phyloP scores from a whole-genome alignment of 2,888 invertebrate species.

The Pterostichus madidus region DNA sequence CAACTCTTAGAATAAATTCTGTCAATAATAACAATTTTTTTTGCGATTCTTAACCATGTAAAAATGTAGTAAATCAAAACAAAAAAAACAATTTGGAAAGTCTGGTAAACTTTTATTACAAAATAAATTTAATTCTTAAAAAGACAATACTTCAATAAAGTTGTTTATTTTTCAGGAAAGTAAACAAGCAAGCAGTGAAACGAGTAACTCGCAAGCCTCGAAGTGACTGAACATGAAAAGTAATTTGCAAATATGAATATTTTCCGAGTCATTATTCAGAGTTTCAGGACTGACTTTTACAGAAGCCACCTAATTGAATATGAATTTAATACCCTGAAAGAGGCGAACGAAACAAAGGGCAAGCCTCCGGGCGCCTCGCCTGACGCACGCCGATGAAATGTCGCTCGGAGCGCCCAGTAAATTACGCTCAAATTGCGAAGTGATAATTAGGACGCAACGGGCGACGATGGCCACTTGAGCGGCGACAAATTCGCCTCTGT shows the following conservation, averaged over 20 bases:
- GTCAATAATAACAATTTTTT: too few species aligned
- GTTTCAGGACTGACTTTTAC: slow-evolving; percentile 59
- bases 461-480: slow-evolving; percentile 24
- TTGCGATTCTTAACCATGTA: too few species aligned
- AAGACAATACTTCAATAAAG: slow-evolving; percentile 61
- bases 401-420: slow-evolving; percentile 56
- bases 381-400: slow-evolving; percentile 13
- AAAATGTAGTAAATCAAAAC: too few species aligned
- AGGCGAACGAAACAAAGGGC: slow-evolving; percentile 59
- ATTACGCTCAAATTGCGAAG: slow-evolving; percentile 58
- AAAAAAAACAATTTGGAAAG: background rate
- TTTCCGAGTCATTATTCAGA: slow-evolving; percentile 63
- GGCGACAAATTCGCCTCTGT: slow-evolving; percentile 28
- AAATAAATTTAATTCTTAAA: slow-evolving; percentile 48
- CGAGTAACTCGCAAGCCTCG: slow-evolving; percentile 29
- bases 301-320: slow-evolving; percentile 66
- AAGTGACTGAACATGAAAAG: slow-evolving; percentile 57
- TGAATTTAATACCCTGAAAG: slow-evolving; percentile 66
- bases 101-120: slow-evolving; percentile 45
- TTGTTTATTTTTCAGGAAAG: slow-evolving; percentile 59
- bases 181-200: slow-evolving; percentile 56
- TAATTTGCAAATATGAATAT: slow-evolving; percentile 67
- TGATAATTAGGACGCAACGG: slow-evolving; percentile 45
- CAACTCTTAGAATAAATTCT: too few species aligned
- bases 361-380: background rate